phyloP scores from a whole-genome alignment of 2,888 invertebrate genomes.

The Blastobasis adustella region DNA sequence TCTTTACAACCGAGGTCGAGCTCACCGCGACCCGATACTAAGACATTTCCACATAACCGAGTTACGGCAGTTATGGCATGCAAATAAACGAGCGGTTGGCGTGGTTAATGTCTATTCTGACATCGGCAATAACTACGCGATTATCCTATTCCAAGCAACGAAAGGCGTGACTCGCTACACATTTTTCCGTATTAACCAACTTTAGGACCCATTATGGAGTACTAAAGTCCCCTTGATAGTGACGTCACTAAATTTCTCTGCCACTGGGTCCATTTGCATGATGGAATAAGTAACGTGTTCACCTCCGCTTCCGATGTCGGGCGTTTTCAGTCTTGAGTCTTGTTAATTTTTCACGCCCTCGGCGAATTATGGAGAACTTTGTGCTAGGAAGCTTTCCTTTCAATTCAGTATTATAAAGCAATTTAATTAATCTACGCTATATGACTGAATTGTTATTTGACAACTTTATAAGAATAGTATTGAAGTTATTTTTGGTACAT shows the following conservation, averaged over 20 bases:
- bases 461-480: neutral
- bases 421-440: no score
- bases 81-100: constrained; percentile 69
- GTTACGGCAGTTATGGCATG: constrained; percentile 36
- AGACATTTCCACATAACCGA: no score
- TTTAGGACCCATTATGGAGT: constrained; percentile 31
- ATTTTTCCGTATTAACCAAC: constrained; percentile 49
- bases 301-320: neutral
- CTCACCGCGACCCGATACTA: no score
- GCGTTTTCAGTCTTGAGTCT: constrained; percentile 6
- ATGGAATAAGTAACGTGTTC: neutral
- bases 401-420: neutral
- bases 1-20: no score
- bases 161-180: constrained; percentile 52
- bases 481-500: neutral
- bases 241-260: neutral
- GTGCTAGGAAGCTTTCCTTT: no score
- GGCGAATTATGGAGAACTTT: constrained; percentile 3
- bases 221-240: constrained; percentile 10
- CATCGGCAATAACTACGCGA: constrained; percentile 60
- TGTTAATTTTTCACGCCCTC: constrained; percentile 7
- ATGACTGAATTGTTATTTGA: neutral
- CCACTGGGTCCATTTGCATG: neutral
- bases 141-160: constrained; percentile 60
- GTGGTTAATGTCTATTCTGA: constrained; percentile 66